These are phyloP conservation scores for Muscicapa striata DNA, from an alignment of 2,797 vertebrate species.

Conservation along the genomic window DNA sequence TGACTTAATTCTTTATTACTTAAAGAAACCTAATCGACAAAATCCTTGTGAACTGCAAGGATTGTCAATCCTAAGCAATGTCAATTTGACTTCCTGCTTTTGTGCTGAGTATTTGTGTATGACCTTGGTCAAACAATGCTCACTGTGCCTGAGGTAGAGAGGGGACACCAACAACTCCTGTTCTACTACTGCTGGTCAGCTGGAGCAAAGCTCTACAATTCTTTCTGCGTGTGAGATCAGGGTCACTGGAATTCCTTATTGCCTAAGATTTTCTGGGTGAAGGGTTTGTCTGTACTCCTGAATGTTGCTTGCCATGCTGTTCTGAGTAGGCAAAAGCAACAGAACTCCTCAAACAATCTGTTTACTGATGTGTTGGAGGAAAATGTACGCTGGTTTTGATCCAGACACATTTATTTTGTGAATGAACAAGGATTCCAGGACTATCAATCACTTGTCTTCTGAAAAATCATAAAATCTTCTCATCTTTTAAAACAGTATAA, in stretches of 20 bases:
- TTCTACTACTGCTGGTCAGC: neutral
- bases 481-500: neutral
- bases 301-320: neutral
- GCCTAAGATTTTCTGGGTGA: neutral
- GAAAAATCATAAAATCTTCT: neutral
- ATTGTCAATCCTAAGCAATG: too few relatives aligned
- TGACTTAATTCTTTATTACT: neutral
- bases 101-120: neutral
- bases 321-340: neutral
- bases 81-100: neutral
- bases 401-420: neutral
- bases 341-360: neutral
- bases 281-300: neutral
- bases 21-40: neutral
- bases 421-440: neutral
- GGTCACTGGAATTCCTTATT: neutral
- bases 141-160: neutral
- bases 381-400: neutral
- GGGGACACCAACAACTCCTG: neutral
- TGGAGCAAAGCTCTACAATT: neutral
- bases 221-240: accelerated
- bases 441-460: neutral
- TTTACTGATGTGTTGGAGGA: neutral
- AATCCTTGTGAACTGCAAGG: neutral
- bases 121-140: neutral